Base-by-base conservation (phyloP, 2,113 vertebrate genomes). In the Spea bombifrons region DNA sequence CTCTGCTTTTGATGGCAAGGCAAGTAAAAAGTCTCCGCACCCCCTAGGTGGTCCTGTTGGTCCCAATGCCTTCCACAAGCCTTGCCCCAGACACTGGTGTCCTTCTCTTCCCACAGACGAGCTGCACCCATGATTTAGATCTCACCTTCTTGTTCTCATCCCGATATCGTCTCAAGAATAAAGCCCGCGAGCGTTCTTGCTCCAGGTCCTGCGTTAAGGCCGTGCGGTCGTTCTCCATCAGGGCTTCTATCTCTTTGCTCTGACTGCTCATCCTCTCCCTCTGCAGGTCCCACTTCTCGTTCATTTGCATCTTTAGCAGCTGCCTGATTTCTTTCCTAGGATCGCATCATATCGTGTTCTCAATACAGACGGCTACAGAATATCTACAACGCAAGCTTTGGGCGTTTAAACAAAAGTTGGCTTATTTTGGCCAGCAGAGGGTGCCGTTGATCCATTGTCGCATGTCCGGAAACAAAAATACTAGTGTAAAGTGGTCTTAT, bases 121-220 rank as follows among this genome's bases (percentile, higher is more conserved):
- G 55, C 4, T 59, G 4, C 55, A 59, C 10, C 5, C 55, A 4
- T 59, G 55, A 59, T 13, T 7, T 7, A 7, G 4, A 17, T 53
- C 65, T 73, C 82, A 90, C 91, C 88, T 71, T 84, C 82, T 90
- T 91, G 84, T 91, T 91, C 83, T 89, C 90, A 12, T 91, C 89
- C 75, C 91, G 86, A 82, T 86, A 91, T 0, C 75, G 74, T 2
- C 81, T 83, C 85, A 90, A 88, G 5, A 84, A 87, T 76, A 81
- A 84, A 49, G 83, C 83, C 75, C 87, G 87, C 16, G 75, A 46
- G n/a, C 84, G 77, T 67, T 65, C 82, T 52, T 85, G 76, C 78
- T 89, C 83, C 47, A 76, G 70, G 49, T 92, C 87, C 8, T 75
- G 82, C 66, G 81, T 80, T 55, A 90, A 43, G 44, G 84, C 86